Conservation (phyloP, 2,797 vertebrate species). For the Neosalanx taihuensis region DNA sequence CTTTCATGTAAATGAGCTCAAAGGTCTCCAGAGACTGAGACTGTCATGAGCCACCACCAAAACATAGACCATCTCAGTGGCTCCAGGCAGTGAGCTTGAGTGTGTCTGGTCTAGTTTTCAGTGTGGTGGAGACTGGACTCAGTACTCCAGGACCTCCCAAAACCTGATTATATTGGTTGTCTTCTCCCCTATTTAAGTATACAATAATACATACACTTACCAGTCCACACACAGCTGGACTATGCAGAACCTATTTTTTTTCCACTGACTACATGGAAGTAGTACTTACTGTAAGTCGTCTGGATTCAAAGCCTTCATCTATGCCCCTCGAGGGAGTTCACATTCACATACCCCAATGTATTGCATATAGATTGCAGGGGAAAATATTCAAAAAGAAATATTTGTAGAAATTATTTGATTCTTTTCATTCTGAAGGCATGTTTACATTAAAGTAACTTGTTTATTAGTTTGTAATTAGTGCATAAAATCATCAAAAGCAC, state of each 20-base stretch:
- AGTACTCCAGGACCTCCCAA: conserved; percentile 1
- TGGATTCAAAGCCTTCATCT: neutral
- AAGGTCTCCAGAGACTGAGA: conserved; percentile 38
- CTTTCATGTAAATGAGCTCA: conserved; percentile 48
- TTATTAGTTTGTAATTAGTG: conserved; percentile 43
- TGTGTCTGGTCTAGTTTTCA: neutral
- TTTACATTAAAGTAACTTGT: conserved; percentile 38
- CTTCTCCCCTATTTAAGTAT: conserved; percentile 24
- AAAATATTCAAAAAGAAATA: conserved; percentile 11
- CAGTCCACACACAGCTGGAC: neutral
- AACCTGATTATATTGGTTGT: conserved; percentile 19
- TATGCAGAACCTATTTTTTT: neutral
- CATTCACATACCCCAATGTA: conserved; percentile 9
- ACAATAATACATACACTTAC: too few relatives aligned
- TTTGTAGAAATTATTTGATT: conserved; percentile 27
- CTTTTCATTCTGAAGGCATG: conserved; percentile 24
- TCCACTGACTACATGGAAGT: neutral
- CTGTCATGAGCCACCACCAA: conserved; percentile 33
- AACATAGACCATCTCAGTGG: conserved; percentile 29
- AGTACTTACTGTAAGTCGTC: neutral
- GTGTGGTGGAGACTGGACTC: neutral
- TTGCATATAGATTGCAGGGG: conserved; percentile 7
- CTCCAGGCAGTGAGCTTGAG: conserved; percentile 34
- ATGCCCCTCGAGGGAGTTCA: neutral
- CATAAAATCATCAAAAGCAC: conserved; percentile 31